phyloP scores from a whole-genome alignment of 2,113 vertebrate species.

The Potamarius usumacintae region DNA sequence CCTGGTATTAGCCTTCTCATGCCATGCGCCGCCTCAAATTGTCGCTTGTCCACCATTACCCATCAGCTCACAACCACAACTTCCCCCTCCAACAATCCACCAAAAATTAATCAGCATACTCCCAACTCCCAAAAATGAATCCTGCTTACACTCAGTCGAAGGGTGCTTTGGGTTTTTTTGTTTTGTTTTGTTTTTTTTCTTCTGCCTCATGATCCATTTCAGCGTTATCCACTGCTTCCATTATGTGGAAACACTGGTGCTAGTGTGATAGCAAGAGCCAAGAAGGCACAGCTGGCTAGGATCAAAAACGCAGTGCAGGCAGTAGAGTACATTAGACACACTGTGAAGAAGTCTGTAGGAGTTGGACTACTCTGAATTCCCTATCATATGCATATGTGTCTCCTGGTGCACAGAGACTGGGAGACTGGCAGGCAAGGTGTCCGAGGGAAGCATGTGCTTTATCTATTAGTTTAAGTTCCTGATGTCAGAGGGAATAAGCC shows the following conservation, averaged over 20 bases:
- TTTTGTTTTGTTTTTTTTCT: not conserved
- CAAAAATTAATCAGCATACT: conserved; percentile 45
- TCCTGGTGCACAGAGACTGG: not conserved
- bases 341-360: conserved; percentile 23
- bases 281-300: conserved; percentile 46
- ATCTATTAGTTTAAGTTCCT: conserved; percentile 40
- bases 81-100: conserved; percentile 35
- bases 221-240: conserved; percentile 14
- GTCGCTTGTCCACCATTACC: conserved; percentile 33
- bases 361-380: conserved; percentile 10
- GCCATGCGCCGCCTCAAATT: conserved; percentile 11
- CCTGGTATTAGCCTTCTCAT: conserved; percentile 28
- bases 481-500: not conserved
- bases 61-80: conserved; percentile 51
- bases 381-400: conserved; percentile 20
- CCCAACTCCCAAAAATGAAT: conserved; percentile 26
- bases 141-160: conserved; percentile 23
- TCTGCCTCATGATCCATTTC: conserved; percentile 40
- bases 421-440: conserved; percentile 18
- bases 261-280: conserved; percentile 36
- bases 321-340: conserved; percentile 38
- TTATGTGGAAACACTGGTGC: conserved; percentile 54
- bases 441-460: conserved; percentile 49
- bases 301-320: conserved; percentile 50
- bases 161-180: not conserved